Conservation (phyloP, 2,888 invertebrate genomes). For the Apotomis betuletana region DNA sequence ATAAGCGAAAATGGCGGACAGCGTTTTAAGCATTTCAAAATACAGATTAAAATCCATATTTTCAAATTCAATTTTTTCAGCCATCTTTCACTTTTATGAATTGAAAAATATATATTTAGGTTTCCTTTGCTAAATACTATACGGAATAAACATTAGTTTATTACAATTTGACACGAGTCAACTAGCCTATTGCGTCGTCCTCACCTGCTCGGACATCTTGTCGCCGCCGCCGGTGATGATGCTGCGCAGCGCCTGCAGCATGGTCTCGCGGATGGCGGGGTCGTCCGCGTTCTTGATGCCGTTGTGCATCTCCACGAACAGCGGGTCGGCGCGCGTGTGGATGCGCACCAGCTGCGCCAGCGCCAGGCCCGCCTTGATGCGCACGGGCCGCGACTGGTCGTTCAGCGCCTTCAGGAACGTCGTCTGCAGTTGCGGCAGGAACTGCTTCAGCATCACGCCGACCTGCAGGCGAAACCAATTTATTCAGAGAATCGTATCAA, state of each 20-base stretch:
- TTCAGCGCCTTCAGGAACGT: slow-evolving; percentile 98
- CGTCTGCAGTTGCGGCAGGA: slow-evolving; percentile 98
- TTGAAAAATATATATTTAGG: too few relatives aligned
- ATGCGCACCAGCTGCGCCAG: slow-evolving; percentile 94
- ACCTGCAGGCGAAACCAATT: slow-evolving; percentile 82
- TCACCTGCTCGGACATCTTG: slow-evolving; percentile 90
- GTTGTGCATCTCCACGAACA: slow-evolving; percentile 96
- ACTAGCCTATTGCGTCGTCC: too few relatives aligned
- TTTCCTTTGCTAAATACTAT: too few relatives aligned
- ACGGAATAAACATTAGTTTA: too few relatives aligned
- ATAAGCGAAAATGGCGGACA: too few relatives aligned
- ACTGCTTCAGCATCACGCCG: slow-evolving; percentile 97
- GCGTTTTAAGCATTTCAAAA: too few relatives aligned
- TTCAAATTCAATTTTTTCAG: too few relatives aligned
- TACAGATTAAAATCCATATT: too few relatives aligned
- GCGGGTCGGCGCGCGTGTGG: slow-evolving; percentile 96
- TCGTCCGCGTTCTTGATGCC: slow-evolving; percentile 94
- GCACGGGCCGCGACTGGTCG: slow-evolving; percentile 93
- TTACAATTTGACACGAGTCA: too few relatives aligned
- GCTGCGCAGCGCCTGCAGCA: slow-evolving; percentile 94
- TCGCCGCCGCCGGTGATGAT: slow-evolving; percentile 93
- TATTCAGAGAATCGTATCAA: not conserved
- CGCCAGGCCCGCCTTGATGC: slow-evolving; percentile 94
- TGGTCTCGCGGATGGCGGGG: slow-evolving; percentile 94
- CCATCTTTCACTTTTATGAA: too few relatives aligned